phyloP scores from a whole-genome alignment of 2,113 vertebrate species.

The Menura novaehollandiae region DNA sequence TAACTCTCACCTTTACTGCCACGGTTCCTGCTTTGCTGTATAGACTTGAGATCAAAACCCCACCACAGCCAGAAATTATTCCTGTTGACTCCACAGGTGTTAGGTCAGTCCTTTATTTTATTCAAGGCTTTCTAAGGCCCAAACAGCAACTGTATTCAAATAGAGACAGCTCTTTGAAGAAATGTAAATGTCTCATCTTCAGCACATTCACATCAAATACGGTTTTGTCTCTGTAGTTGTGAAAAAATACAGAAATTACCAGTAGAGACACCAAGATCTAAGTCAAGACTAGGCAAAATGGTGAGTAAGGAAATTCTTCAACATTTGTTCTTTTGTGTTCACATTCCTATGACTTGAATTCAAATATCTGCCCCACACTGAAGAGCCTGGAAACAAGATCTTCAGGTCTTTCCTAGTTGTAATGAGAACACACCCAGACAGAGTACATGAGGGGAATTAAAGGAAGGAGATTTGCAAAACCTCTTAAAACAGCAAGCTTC shows the following conservation, averaged over 20 bases:
- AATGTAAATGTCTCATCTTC: background rate
- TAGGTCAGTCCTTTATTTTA: background rate
- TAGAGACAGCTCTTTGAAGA: background rate
- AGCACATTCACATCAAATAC: background rate
- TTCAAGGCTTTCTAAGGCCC: background rate
- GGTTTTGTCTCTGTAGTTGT: background rate
- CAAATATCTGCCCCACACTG: background rate
- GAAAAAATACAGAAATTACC: background rate
- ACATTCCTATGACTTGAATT: slow-evolving; percentile 22
- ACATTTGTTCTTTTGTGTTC: background rate
- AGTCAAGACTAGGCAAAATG: background rate
- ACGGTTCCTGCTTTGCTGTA: background rate
- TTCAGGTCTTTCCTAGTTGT: slow-evolving; percentile 40
- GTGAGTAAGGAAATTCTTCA: slow-evolving; percentile 1
- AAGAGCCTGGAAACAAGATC: slow-evolving; percentile 51
- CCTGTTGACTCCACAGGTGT: background rate
- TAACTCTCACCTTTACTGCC: background rate
- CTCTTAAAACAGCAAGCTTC: slow-evolving; percentile 15
- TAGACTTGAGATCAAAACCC: background rate
- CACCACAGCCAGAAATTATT: background rate
- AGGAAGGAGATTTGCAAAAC: slow-evolving; percentile 41
- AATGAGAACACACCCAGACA: slow-evolving; percentile 41
- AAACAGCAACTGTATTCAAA: background rate
- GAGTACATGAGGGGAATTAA: slow-evolving; percentile 25
- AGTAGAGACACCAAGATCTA: background rate